phyloP scores from a whole-genome alignment of 2,888 invertebrate species.

The Eupithecia dodoneata region DNA sequence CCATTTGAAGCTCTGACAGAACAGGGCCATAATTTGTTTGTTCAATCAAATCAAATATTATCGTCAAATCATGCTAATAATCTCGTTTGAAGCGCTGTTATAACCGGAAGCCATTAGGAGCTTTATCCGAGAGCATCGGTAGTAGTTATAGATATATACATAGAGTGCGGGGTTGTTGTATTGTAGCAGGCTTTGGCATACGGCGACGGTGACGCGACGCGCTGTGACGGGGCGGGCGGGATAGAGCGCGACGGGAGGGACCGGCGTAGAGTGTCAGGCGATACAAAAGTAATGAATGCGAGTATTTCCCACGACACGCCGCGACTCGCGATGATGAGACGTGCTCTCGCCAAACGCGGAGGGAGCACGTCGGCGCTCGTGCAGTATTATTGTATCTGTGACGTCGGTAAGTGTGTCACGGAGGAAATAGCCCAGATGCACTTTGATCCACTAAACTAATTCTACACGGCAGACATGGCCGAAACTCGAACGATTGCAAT shows the following conservation, averaged over 20 bases:
- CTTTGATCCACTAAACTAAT: neutral
- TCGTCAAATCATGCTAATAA: slow-evolving; percentile 7
- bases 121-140: slow-evolving; percentile 18
- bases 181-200: slow-evolving; percentile 4
- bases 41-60: slow-evolving; percentile 5
- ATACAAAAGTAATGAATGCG: slow-evolving; percentile 44
- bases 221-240: neutral
- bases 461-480: neutral
- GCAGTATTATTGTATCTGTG: too few relatives aligned
- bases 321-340: slow-evolving; percentile 23
- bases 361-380: neutral
- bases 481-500: neutral
- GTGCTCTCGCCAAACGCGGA: neutral
- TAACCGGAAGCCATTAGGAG: slow-evolving; percentile 12
- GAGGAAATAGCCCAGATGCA: neutral
- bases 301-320: slow-evolving; percentile 27
- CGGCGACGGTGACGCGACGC: neutral
- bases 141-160: neutral
- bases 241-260: neutral
- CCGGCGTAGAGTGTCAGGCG: slow-evolving; percentile 3
- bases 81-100: slow-evolving; percentile 1
- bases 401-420: neutral
- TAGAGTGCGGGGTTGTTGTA: slow-evolving; percentile 3
- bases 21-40: neutral
- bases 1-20: neutral